Conservation (phyloP, 2,797 vertebrate species). For the Chromobotia macracanthus region DNA sequence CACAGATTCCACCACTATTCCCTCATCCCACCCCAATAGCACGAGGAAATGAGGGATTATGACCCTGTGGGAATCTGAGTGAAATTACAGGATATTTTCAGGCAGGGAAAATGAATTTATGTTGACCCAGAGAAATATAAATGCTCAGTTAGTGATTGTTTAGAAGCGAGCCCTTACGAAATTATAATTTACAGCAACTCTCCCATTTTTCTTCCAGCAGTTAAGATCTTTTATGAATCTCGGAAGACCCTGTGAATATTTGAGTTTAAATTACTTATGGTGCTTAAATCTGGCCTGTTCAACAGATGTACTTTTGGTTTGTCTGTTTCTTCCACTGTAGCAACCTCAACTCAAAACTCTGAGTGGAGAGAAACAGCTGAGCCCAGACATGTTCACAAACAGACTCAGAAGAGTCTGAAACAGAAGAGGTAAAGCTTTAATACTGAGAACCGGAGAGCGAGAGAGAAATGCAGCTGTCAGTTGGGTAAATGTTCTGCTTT, state of each 20-base stretch:
- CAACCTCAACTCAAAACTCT: not conserved
- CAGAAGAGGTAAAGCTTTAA: conserved; percentile 28
- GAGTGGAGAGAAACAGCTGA: not conserved
- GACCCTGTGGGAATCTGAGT: conserved; percentile 66
- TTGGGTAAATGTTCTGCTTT: not conserved
- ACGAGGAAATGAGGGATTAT: conserved; percentile 67
- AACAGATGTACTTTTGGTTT: no score
- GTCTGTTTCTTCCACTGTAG: no score
- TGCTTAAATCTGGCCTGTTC: no score
- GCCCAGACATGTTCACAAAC: conserved; percentile 5
- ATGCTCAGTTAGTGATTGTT: not conserved
- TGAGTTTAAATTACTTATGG: no score
- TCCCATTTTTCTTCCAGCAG: no score
- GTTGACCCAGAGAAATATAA: no score
- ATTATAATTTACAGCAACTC: no score
- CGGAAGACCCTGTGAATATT: no score
- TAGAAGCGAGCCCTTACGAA: no score
- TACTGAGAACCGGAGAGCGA: not conserved
- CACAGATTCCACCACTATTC: conserved; percentile 64
- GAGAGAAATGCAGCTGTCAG: not conserved
- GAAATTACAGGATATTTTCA: conserved; percentile 49
- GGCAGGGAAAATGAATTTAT: conserved; percentile 20
- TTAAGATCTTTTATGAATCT: no score
- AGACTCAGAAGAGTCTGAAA: no score
- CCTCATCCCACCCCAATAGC: conserved; percentile 52